Evolutionary conservation across 1,140 invertebrate species (phyloP).

Genomic region (Hesperophylax magnus): DNA sequence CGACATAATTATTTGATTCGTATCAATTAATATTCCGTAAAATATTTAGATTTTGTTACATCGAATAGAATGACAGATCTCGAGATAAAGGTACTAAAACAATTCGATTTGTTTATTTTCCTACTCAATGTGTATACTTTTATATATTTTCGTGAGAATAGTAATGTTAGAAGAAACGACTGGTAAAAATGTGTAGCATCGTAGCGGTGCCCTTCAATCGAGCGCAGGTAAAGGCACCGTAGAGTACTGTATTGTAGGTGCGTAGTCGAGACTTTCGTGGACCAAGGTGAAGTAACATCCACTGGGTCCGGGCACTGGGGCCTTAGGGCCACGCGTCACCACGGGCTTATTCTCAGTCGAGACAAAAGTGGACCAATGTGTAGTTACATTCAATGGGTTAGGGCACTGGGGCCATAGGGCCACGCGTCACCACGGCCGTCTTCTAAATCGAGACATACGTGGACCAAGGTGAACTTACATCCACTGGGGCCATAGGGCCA

Average conservation of each 20-base stretch:
- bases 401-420: too few relatives aligned
- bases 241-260: slow-evolving; percentile 30
- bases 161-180: slow-evolving; percentile 50
- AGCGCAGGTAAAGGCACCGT: slow-evolving; percentile 46
- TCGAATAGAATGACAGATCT: slow-evolving; percentile 38
- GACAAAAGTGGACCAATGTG: too few relatives aligned
- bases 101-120: slow-evolving; percentile 37
- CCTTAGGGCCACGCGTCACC: background rate
- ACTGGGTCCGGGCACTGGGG: background rate
- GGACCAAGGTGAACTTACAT: too few relatives aligned
- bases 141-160: slow-evolving; percentile 45
- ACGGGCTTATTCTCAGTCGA: too few relatives aligned
- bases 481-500: too few relatives aligned
- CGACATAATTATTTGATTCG: too few relatives aligned
- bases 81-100: slow-evolving; percentile 30
- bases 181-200: slow-evolving; percentile 56
- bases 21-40: background rate
- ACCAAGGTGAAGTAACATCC: background rate
- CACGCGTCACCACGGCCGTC: too few relatives aligned
- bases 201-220: slow-evolving; percentile 55
- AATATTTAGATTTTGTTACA: slow-evolving; percentile 44
- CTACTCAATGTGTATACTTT: slow-evolving; percentile 17
- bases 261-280: slow-evolving; percentile 41
- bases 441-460: too few relatives aligned
- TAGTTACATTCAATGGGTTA: too few relatives aligned